A percentile compares a stretch with the other conserved stretches of the same genome.
Evolutionary conservation across 2,113 vertebrate genomes (phyloP).

Genomic region (Nesoenas mayeri): DNA sequence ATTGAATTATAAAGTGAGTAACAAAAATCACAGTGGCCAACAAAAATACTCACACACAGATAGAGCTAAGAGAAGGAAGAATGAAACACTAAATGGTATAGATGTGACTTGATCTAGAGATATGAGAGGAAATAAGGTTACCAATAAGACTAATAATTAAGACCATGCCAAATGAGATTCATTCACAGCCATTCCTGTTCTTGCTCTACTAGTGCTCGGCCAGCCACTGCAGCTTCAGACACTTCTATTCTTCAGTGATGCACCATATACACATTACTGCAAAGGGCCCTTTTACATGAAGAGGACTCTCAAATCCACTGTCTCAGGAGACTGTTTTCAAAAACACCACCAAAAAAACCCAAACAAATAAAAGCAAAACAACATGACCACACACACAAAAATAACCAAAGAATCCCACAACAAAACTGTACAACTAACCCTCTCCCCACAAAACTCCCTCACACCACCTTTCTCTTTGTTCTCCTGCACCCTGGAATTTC

Average conservation of each 20-base stretch:
- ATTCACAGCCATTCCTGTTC: background rate
- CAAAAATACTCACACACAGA: no score
- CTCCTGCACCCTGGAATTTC: background rate
- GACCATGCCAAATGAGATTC: background rate
- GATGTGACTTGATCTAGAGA: background rate
- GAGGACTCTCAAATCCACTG: background rate
- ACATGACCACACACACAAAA: no score
- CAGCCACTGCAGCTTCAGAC: background rate
- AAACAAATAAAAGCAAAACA: background rate
- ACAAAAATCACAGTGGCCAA: background rate
- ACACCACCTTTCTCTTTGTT: background rate
- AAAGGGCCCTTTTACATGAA: background rate
- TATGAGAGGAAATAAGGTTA: background rate
- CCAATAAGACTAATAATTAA: background rate
- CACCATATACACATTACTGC: accelerated
- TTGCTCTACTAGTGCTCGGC: background rate
- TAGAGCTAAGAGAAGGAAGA: background rate
- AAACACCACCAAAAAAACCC: background rate
- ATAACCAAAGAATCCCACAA: background rate
- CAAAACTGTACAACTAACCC: background rate
- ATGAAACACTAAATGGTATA: background rate
- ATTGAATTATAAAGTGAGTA: background rate
- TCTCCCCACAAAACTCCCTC: background rate
- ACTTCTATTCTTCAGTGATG: background rate
- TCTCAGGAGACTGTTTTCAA: background rate